Evolutionary conservation across 2,888 invertebrate genomes (phyloP), one percentile per base, ranked within the genome.

Genomic region (Macrostomum cliftonense): DNA sequence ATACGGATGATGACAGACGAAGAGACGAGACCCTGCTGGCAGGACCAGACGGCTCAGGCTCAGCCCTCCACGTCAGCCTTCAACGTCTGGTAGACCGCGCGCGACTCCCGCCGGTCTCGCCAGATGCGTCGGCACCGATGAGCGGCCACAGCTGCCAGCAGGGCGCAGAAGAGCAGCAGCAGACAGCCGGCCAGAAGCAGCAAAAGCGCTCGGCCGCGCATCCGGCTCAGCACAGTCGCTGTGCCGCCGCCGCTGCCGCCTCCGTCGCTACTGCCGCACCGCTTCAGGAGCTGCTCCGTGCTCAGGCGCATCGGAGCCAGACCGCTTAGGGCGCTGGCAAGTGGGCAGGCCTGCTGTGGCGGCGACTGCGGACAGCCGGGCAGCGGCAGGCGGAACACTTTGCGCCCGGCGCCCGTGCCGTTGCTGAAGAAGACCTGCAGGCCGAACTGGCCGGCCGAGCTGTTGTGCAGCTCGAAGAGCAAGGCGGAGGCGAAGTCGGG

Each of bases 401-500:
- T 4, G 5, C 28, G 28, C 28, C 9, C 5, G 28, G 5, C 9
- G 28, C 28, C 28, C 5, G 28, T 28, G 28, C 28, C 28, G 28
- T 28, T 28, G 28, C 28, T 28, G 28, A 28, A 28, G 28, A 28
- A 28, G 9, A 28, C 4, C 28, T 28, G 4, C 28, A 28, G 28
- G 28, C 28, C 9, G 28, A 28, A 28, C 28, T 28, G 55, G 42
- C 62, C 79, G 79, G 56, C 79, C 78, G 28, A 28, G 9, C 9
- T 9, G 28, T 4, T 7, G 61, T 86, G 87, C 0, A 89, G 79
- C 70, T 93, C 91, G 57, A 91, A 80, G 2, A 85, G 77, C 58
- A 91, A 74, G 47, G 91, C 74, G 0, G 88, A 80, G 0, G 86
- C 88, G 65, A 87, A 93, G 19, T 81, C 79, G 43, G 88, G 80